Percentiles rank a stretch among this genome's conserved stretches.
These are phyloP conservation scores for Prietella phreatophila DNA, from an alignment of 2,113 vertebrate species.

Conservation along the genomic window DNA sequence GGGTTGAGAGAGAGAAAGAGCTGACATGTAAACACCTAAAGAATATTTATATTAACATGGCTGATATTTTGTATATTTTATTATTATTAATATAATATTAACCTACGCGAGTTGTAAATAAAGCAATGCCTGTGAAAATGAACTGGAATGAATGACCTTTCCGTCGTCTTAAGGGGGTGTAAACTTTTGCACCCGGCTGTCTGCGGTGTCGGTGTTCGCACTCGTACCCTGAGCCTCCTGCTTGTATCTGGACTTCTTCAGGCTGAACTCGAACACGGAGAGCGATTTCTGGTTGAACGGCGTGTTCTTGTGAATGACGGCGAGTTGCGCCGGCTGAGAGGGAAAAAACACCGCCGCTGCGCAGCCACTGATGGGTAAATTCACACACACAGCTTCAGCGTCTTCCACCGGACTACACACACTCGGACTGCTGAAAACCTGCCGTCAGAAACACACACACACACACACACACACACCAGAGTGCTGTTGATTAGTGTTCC, in stretches of 20 bases:
- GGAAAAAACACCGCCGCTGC: constrained; percentile 70
- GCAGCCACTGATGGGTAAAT: constrained; percentile 58
- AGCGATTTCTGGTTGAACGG: constrained; percentile 43
- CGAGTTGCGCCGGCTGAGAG: constrained; percentile 67
- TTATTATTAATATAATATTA: not conserved
- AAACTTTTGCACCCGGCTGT: not conserved
- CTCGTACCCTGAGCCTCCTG: constrained; percentile 59
- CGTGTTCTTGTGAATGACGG: constrained; percentile 51
- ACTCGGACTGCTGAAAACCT: constrained; percentile 68
- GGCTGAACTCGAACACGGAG: constrained; percentile 64
- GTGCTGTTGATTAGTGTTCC: not conserved
- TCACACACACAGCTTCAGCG: constrained; percentile 56
- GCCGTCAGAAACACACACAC: not conserved
- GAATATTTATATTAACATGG: not conserved
- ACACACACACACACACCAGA: not conserved
- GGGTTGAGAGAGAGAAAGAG: not conserved
- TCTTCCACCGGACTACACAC: constrained; percentile 62
- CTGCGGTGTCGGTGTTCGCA: not conserved
- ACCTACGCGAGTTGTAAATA: not conserved
- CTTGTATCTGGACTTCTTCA: constrained; percentile 66
- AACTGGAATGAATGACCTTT: not conserved
- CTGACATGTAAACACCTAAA: not conserved
- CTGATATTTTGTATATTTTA: not conserved
- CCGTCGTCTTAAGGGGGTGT: not conserved
- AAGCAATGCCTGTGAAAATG: not conserved